Evolutionary conservation across 2,888 invertebrate species (phyloP).

Genomic region (Pollenia angustigena): DNA sequence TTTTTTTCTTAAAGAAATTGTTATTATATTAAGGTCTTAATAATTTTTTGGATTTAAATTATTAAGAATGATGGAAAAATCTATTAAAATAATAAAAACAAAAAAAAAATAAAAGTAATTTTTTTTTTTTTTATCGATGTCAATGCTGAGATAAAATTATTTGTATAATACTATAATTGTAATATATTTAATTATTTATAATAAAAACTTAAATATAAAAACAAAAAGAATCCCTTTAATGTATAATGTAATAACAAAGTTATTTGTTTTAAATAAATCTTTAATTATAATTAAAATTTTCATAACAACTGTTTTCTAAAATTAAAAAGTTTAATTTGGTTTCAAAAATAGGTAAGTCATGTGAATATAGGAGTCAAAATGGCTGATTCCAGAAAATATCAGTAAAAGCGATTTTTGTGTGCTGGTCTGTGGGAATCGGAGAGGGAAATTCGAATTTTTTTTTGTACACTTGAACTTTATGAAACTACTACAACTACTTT

Average conservation of each 20-base stretch:
- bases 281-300: constrained; percentile 80
- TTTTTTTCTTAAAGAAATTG: constrained; percentile 68
- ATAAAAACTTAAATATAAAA: constrained; percentile 76
- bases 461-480: too few species aligned
- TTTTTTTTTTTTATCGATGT: constrained; percentile 64
- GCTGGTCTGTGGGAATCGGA: too few species aligned
- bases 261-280: constrained; percentile 84
- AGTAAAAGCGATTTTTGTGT: too few species aligned
- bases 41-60: constrained; percentile 39
- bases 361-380: too few species aligned
- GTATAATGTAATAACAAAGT: constrained; percentile 83
- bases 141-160: constrained; percentile 73
- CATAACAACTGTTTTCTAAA: constrained; percentile 53
- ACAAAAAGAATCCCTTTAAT: constrained; percentile 76
- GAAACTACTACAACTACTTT: too few species aligned
- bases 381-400: too few species aligned
- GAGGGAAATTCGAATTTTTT: too few species aligned
- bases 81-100: constrained; percentile 34
- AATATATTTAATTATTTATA: constrained; percentile 79
- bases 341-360: constrained; percentile 14
- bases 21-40: constrained; percentile 59
- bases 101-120: constrained; percentile 44
- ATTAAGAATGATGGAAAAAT: constrained; percentile 34
- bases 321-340: background rate
- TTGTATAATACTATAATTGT: constrained; percentile 78